phyloP scores from a whole-genome alignment of 1,140 invertebrate species.

The Conus betulinus region DNA sequence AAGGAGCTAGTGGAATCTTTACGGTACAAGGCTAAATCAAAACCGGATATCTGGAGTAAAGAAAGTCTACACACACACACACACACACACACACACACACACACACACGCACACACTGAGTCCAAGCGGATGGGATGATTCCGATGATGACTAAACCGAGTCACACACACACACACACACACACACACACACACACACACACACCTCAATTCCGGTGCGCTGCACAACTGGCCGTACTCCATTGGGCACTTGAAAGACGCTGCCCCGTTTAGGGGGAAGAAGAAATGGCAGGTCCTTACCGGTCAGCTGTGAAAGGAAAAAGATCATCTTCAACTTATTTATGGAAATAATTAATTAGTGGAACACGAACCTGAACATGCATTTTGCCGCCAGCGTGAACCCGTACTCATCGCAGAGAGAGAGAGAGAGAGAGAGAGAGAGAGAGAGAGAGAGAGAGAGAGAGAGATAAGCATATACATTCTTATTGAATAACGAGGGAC shows the following conservation, averaged over 20 bases:
- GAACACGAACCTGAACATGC: no score
- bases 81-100: neutral
- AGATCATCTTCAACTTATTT: neutral
- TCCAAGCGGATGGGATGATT: neutral
- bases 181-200: neutral
- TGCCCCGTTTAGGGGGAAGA: conserved; percentile 76
- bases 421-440: no score
- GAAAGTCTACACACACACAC: no score
- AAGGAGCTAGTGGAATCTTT: no score
- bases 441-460: no score
- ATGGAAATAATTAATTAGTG: no score
- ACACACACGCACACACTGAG: neutral
- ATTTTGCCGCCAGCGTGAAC: no score
- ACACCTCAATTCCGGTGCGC: conserved; percentile 77
- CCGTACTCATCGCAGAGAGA: no score
- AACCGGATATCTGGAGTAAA: no score
- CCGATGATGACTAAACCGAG: neutral
- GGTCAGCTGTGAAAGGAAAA: conserved; percentile 58
- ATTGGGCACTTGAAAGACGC: conserved; percentile 75
- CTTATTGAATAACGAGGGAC: no score
- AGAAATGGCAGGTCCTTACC: conserved; percentile 76
- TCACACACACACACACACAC: neutral
- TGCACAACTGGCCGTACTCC: conserved; percentile 77
- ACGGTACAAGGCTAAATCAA: no score
- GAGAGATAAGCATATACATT: no score